Percentiles rank a stretch among this genome's conserved stretches.
phyloP scores from a whole-genome alignment of 2,113 vertebrate genomes.

The Macrotis lagotis region DNA sequence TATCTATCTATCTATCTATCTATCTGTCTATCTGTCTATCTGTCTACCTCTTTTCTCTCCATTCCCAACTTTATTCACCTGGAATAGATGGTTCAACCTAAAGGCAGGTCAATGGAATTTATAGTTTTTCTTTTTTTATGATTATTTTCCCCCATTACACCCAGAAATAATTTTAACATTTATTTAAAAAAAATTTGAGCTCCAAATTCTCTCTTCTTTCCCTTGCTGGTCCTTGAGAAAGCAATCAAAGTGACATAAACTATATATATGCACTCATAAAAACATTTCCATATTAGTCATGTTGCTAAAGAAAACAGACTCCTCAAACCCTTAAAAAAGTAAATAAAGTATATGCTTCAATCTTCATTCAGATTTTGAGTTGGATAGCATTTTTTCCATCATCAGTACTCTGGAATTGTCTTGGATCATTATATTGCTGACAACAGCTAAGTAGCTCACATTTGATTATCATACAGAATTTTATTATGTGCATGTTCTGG shows the following conservation, averaged over 20 bases:
- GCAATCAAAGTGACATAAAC: background rate
- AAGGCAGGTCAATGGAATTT: background rate
- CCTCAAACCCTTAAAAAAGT: background rate
- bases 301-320: background rate
- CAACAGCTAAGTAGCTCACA: background rate
- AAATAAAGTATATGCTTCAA: background rate
- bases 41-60: background rate
- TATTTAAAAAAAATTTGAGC: background rate
- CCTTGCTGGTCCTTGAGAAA: background rate
- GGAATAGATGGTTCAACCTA: background rate
- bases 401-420: background rate
- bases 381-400: background rate
- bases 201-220: background rate
- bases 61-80: background rate
- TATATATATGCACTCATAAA: background rate
- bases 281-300: background rate
- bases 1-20: too few relatives aligned
- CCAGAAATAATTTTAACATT: background rate
- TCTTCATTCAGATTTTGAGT: background rate
- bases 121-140: background rate
- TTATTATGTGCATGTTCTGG: background rate
- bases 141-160: background rate
- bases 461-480: background rate
- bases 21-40: too few relatives aligned
- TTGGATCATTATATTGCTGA: background rate